Percentiles rank a stretch among this genome's conserved stretches.
phyloP scores from a whole-genome alignment of 2,113 vertebrate genomes.

The Equus przewalskii region DNA sequence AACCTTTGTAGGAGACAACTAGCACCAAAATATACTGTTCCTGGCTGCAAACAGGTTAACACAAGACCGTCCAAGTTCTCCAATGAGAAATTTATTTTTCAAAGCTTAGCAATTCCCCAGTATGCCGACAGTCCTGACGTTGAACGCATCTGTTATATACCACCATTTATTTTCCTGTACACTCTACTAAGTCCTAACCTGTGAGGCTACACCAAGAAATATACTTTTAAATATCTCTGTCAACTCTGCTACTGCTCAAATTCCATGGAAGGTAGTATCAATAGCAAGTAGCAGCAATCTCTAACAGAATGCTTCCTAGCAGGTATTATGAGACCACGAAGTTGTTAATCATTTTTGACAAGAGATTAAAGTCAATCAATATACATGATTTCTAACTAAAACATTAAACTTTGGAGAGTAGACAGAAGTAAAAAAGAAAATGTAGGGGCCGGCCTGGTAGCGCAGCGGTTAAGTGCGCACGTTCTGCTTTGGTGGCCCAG shows the following conservation, averaged over 20 bases:
- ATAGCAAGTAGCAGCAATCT: background rate
- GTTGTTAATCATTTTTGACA: background rate
- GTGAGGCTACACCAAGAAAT: conserved; percentile 26
- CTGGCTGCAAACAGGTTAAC: conserved; percentile 67
- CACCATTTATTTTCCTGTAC: conserved; percentile 24
- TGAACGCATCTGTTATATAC: background rate
- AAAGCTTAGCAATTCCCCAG: conserved; percentile 1
- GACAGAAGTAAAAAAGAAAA: conserved; percentile 35
- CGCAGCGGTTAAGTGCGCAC: too few species aligned
- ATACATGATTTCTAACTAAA: conserved; percentile 45
- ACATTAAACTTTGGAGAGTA: background rate
- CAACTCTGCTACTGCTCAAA: background rate
- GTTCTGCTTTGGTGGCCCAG: too few species aligned
- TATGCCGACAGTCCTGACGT: background rate
- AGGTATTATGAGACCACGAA: background rate
- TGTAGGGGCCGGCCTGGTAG: background rate
- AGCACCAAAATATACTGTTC: conserved; percentile 33
- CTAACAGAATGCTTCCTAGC: background rate
- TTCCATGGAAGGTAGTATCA: background rate
- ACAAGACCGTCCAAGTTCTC: conserved; percentile 48
- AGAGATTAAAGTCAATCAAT: conserved; percentile 21
- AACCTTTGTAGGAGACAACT: conserved; percentile 57
- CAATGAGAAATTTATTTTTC: conserved; percentile 58
- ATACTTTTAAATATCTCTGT: conserved; percentile 8
- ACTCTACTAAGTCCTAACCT: conserved; percentile 44